Conservation (phyloP, 2,888 invertebrate genomes). For the Drosophila nigricruria region DNA sequence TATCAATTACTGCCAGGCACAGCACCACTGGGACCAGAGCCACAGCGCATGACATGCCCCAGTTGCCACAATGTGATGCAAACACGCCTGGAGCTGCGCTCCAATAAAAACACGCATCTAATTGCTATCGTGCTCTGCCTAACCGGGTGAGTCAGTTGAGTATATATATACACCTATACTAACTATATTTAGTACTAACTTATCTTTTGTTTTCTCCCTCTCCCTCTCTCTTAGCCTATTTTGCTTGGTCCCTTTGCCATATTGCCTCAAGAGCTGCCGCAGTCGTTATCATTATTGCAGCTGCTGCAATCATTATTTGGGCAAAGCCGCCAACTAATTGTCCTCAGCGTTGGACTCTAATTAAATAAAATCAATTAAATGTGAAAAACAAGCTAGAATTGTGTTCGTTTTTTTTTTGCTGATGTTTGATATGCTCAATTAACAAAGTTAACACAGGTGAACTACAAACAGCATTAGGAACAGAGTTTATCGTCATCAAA, state of each 20-base stretch:
- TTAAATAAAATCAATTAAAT: conserved; percentile 7
- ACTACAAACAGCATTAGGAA: not conserved
- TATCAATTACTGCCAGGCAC: conserved; percentile 7
- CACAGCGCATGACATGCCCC: conserved; percentile 55
- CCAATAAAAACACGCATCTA: conserved; percentile 56
- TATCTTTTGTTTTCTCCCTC: not conserved
- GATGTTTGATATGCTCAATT: not conserved
- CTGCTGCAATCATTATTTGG: conserved; percentile 64
- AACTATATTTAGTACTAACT: not conserved
- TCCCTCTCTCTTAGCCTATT: conserved; percentile 27
- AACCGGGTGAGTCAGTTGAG: conserved; percentile 47
- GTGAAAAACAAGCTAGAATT: not conserved
- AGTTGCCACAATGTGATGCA: conserved; percentile 47
- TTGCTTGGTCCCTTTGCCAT: conserved; percentile 63
- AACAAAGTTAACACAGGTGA: not conserved
- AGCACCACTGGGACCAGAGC: conserved; percentile 48
- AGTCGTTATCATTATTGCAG: conserved; percentile 61
- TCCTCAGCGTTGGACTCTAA: not conserved
- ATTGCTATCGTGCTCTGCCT: conserved; percentile 60
- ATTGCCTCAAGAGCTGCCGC: conserved; percentile 60
- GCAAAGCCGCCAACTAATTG: conserved; percentile 33
- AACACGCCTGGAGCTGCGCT: conserved; percentile 51
- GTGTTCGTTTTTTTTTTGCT: not conserved
- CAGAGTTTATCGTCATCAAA: no score
- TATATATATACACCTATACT: not conserved